Evolutionary conservation across 2,113 vertebrate genomes (phyloP), one percentile per base, ranked within the genome.

Genomic region (Coreoperca whiteheadi): DNA sequence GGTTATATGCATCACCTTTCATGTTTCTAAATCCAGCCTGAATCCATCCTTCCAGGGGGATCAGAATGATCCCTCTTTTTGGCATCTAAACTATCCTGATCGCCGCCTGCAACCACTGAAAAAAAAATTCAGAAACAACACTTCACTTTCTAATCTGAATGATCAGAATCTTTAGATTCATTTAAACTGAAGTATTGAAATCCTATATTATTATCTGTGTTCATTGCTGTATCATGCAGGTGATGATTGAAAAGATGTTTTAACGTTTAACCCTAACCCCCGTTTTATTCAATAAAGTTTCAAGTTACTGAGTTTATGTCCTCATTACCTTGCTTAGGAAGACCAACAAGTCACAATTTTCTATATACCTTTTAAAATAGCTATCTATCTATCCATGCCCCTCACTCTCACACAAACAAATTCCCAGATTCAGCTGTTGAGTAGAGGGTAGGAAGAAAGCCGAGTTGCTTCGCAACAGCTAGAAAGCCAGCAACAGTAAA

Each of bases 11-110:
- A 48, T 59, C 48, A 74, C 46, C 80, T 85, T 88, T 81, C 79
- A 83, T 82, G 67, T 83, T 79, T 75, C 60, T 75, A 83, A 91
- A 89, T 82, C 74, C 74, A 77, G 60, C 64, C 46, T 50, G 71
- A 87, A 88, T 87, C 82, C 75, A 32, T 43, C 65, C 79, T 83
- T 85, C 59, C 34, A 56, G 83, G 83, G 60, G 71, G 72, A 86
- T 83, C 61, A 84, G 70, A 70, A 74, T 89, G 76, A 83, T 88
- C 79, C 79, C 63, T 32, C 54, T 82, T 78, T 86, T 86, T 83
- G 85, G 76, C 85, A 83, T 74, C 43, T n/a, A 57, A 74, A 76
- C 76, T 34, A 39, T 41, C 43, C 64, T 43, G 30, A 87, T 75
- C 73, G 66, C 64, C 14, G 77, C 66, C 82, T 88, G 37, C 39